Base-by-base conservation (phyloP, 1,140 invertebrate genomes). In the Lerema accius region DNA sequence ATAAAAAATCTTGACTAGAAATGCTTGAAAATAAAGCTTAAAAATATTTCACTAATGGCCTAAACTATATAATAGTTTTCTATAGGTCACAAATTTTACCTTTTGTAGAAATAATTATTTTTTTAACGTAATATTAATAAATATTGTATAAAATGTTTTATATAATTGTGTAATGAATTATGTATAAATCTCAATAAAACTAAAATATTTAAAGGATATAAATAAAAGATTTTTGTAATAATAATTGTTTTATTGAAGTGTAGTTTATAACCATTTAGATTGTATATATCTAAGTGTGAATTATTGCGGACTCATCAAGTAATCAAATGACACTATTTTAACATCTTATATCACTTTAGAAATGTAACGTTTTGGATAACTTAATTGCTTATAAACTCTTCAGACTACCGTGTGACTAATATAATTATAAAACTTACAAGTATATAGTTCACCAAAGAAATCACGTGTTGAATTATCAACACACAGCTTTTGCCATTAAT, bases 131-230 rank as follows among this genome's bases (percentile, higher is more conserved):
- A 32, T 32, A 32, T 32, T 1, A 32, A 32, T 32, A n/a, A n/a
- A 32, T 32, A 7, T 1, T 32, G 9, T 4, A 32, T 32, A 32
- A 7, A 32, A 32, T 32, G 1, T 32, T 32, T 7, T 32, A 1
- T 32, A 32, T 32, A 32, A 23, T 23, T 23, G 5, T 3, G 2
- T 32, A 32, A 9, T 13, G 9, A 40, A 42, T 17, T 46, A 46
- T 23, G 19, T 10, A 10, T 19, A 46, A 46, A 16, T 9, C 28
- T 32, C 4, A 32, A 46, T 17, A 17, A 4, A 6, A 46, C 3
- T 46, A 6, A 17, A 16, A n/a, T n/a, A 43, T 43, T 13, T 46
- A n/a, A 17, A n/a, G 43, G 16, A 19, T 46, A 46, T 46, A 46
- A 19, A 46, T 46, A 46, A 46, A 46, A 23, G 15, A 46, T 46